These are phyloP conservation scores for Conopomorpha cramerella DNA, from an alignment of 1,140 invertebrate genomes.

Conservation along the genomic window DNA sequence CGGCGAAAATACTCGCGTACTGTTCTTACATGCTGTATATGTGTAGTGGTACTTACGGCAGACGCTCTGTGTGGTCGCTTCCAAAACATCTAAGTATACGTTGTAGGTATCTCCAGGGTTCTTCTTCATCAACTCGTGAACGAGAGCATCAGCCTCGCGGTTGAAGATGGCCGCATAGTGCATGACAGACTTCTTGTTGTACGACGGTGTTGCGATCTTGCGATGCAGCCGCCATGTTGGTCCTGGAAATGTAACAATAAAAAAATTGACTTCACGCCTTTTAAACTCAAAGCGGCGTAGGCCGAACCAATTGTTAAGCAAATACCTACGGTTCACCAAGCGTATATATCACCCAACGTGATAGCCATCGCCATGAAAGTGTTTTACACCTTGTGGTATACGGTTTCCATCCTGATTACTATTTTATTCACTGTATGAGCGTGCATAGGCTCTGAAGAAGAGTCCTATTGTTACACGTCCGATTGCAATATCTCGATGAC, in stretches of 20 bases:
- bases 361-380: no score
- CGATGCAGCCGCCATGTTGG: slow-evolving; percentile 14
- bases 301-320: no score
- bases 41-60: slow-evolving; percentile 14
- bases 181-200: slow-evolving; percentile 8
- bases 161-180: slow-evolving; percentile 8
- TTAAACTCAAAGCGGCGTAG: no score
- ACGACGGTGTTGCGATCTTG: slow-evolving; percentile 9
- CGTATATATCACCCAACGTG: no score
- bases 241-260: slow-evolving; percentile 12
- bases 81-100: slow-evolving; percentile 6
- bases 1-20: no score
- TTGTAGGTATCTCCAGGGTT: slow-evolving; percentile 3
- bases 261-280: no score
- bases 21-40: no score
- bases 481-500: no score
- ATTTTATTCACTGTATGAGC: no score
- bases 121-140: neutral
- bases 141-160: slow-evolving; percentile 3
- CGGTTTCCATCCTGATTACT: neutral
- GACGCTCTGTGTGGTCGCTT: slow-evolving; percentile 9
- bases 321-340: no score
- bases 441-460: no score
- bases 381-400: neutral
- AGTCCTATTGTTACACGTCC: no score